Base-by-base conservation (phyloP, 2,888 invertebrate genomes). In the Drosophila pseudotalamancana region DNA sequence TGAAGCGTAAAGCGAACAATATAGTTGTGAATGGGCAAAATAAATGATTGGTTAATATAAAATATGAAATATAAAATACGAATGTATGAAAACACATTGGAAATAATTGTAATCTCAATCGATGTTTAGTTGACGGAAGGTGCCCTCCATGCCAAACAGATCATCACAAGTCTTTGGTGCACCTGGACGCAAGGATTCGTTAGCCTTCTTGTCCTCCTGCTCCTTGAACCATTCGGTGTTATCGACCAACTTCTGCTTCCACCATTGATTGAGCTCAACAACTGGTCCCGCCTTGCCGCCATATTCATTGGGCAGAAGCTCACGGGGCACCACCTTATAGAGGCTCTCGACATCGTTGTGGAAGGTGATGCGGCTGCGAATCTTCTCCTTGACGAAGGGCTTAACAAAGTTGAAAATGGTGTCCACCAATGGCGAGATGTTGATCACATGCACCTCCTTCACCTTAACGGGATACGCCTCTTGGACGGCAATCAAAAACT, bases 391-490 rank as follows among this genome's bases (percentile, higher is more conserved):
- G 71, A 97, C 92, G 92, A 97, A 96, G 0, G 97, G 97, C 89
- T 96, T 96, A 18, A 96, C 96, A 90, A 97, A 96, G 89, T 95
- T 95, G 77, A 96, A 94, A 72, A 97, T 96, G 66, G 96, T 96
- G 89, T 97, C 96, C 27, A 97, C 95, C 31, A 97, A 90, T 0
- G 97, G 96, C 1, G 96, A 96, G 3, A 96, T 95, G 89, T 97
- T 97, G 86, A 97, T 94, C 1, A 97, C 95, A 88, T 97, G 97
- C 23, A 97, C 96, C 91, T 96, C 96, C 91, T 97, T 97, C 83
- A 97, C 92, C 90, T 96, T 97, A 0, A 97, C 97, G 4, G 97
- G 97, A 90, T 97, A 97, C 4, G 96, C 97, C 92, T 97, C 97
- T 93, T 96, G 95, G 14, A 96, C 96, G 90, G 96, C 96, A 65